Evolutionary conservation across 2,113 vertebrate genomes (phyloP).

Genomic region (Xyrauchen texanus): DNA sequence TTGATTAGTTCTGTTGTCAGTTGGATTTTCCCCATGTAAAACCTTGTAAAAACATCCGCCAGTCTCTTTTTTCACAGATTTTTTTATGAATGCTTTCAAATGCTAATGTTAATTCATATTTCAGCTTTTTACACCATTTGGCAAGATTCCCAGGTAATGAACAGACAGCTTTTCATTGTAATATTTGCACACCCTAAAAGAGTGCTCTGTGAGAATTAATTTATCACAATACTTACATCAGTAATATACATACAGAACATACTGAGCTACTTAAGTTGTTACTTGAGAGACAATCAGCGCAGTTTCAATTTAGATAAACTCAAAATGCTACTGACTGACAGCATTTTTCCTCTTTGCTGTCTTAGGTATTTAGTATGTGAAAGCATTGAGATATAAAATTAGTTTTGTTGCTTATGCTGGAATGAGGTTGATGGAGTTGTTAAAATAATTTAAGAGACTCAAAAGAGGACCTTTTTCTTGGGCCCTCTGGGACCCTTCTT

Average conservation of each 20-base stretch:
- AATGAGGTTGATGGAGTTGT: conserved; percentile 64
- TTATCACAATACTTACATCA: not conserved
- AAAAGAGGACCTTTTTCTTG: conserved; percentile 51
- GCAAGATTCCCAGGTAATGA: conserved; percentile 49
- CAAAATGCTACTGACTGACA: conserved; percentile 13
- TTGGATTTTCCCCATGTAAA: not conserved
- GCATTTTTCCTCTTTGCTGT: conserved; percentile 13
- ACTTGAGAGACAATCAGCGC: conserved; percentile 8
- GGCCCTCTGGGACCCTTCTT: conserved; percentile 56
- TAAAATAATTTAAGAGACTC: conserved; percentile 69
- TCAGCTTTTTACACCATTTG: conserved; percentile 1
- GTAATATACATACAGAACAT: conserved; percentile 22
- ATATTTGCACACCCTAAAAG: not conserved
- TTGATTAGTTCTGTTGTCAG: not conserved
- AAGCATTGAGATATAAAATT: conserved; percentile 58
- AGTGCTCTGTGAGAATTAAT: not conserved
- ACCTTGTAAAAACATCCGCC: not conserved
- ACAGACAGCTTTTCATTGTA: not conserved
- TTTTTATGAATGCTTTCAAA: not conserved
- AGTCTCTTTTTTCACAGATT: not conserved
- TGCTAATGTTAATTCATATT: conserved; percentile 26
- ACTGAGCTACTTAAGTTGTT: conserved; percentile 32
- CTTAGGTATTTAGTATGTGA: conserved; percentile 6
- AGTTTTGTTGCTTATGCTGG: conserved; percentile 48
- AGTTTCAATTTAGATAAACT: not conserved